A percentile compares a stretch with the other conserved stretches of the same genome.
Conservation (phyloP, 2,888 invertebrate genomes). For the Mycalesis mineus region DNA sequence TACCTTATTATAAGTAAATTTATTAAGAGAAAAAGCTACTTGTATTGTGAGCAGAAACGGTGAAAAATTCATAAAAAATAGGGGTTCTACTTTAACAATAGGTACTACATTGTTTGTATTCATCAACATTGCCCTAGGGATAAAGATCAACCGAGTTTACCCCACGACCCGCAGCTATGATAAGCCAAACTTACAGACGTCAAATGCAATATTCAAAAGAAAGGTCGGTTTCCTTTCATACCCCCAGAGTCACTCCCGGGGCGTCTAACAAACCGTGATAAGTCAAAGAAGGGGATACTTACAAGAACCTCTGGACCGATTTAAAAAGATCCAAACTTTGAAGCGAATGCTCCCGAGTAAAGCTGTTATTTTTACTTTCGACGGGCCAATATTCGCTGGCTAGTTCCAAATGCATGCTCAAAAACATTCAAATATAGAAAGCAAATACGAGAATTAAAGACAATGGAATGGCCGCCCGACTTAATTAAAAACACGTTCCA, state of each 20-base stretch:
- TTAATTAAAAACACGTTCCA: constrained; percentile 43
- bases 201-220: constrained; percentile 63
- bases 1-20: not conserved
- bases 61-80: constrained; percentile 15
- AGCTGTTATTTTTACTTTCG: not conserved
- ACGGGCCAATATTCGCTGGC: constrained; percentile 8
- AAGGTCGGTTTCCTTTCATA: constrained; percentile 55
- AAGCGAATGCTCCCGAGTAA: constrained; percentile 20
- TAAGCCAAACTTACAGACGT: constrained; percentile 55
- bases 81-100: constrained; percentile 11
- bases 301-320: constrained; percentile 56
- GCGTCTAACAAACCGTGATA: constrained; percentile 69
- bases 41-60: not conserved
- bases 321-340: constrained; percentile 39
- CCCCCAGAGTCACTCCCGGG: constrained; percentile 46
- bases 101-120: constrained; percentile 15
- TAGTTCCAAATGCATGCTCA: constrained; percentile 14
- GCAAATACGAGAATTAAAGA: constrained; percentile 24
- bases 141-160: constrained; percentile 36
- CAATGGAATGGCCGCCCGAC: constrained; percentile 29
- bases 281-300: constrained; percentile 57
- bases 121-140: constrained; percentile 23
- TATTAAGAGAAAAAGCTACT: not conserved
- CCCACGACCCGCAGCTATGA: constrained; percentile 38
- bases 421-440: constrained; percentile 19